Evolutionary conservation across 23 tunicate genomes (phyloP).

Genomic region (Corella eumyota): DNA sequence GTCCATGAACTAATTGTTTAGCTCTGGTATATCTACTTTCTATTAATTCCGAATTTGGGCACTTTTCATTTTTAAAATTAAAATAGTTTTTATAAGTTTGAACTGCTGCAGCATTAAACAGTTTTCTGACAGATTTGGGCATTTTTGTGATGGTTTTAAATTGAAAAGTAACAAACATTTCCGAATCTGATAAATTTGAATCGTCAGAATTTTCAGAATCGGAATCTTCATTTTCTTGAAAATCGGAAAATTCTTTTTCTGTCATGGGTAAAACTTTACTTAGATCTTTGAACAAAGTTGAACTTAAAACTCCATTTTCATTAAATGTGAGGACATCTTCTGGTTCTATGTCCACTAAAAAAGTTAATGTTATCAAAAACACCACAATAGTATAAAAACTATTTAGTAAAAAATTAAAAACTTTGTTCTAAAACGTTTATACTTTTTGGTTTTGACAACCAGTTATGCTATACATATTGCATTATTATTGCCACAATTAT

Average conservation of each 20-base stretch:
- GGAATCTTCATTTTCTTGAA: slow-evolving; percentile 5
- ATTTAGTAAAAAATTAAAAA: slow-evolving; percentile 1
- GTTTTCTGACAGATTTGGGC: not conserved
- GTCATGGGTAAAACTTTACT: slow-evolving; percentile 27
- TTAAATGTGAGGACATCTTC: slow-evolving; percentile 33
- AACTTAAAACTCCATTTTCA: slow-evolving; percentile 18
- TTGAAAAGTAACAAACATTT: slow-evolving; percentile 5
- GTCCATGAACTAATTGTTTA: not conserved
- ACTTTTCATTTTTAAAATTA: too few relatives aligned
- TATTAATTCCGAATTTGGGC: too few relatives aligned
- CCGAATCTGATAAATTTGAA: not conserved
- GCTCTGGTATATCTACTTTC: slow-evolving; percentile 2
- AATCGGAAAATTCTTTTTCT: slow-evolving; percentile 14
- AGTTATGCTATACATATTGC: too few relatives aligned
- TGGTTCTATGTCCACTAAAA: too few relatives aligned
- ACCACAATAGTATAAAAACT: too few relatives aligned
- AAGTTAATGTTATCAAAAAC: too few relatives aligned
- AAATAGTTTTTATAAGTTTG: not conserved
- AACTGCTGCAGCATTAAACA: not conserved
- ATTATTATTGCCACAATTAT: too few relatives aligned
- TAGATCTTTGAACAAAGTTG: slow-evolving; percentile 13
- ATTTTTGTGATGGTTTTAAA: slow-evolving; percentile 1
- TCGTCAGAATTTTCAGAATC: slow-evolving; percentile 7
- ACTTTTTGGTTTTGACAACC: too few relatives aligned
- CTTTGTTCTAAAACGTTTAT: too few relatives aligned